Percentiles rank a stretch among this genome's conserved stretches.
phyloP scores from a whole-genome alignment of 2,113 vertebrate species.

The Rhinolophus ferrumequinum region DNA sequence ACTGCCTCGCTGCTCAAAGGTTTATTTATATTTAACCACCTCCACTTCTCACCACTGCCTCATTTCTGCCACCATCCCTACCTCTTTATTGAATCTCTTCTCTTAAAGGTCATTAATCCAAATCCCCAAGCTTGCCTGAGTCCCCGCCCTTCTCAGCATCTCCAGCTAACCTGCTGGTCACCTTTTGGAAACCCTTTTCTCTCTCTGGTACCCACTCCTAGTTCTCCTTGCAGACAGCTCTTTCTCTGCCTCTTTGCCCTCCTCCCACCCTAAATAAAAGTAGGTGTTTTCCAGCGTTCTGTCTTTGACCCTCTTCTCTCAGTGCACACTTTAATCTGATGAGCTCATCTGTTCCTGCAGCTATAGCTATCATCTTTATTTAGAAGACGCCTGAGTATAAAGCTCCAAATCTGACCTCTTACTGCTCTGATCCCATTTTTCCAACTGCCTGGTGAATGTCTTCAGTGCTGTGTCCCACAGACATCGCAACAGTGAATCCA shows the following conservation, averaged over 20 bases:
- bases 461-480: background rate
- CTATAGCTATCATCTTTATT: conserved; percentile 61
- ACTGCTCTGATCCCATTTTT: conserved; percentile 61
- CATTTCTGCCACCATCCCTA: background rate
- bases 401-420: conserved; percentile 65
- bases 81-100: conserved; percentile 37
- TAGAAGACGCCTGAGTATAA: conserved; percentile 69
- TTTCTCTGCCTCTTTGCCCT: conserved; percentile 1
- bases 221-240: background rate
- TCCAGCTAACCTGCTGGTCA: background rate
- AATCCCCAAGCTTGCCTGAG: background rate
- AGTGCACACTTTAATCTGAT: conserved; percentile 51
- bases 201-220: background rate
- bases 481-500: conserved; percentile 7
- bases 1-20: background rate
- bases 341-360: conserved; percentile 66
- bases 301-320: conserved; percentile 58
- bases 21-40: conserved; percentile 35
- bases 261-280: conserved; percentile 49
- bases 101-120: conserved; percentile 36
- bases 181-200: background rate
- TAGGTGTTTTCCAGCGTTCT: conserved; percentile 54
- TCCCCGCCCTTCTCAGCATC: background rate
- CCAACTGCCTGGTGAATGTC: conserved; percentile 58
- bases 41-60: background rate